Evolutionary conservation across 2,888 invertebrate species (phyloP).

Genomic region (Pseudococcus jackbeardsleyi): DNA sequence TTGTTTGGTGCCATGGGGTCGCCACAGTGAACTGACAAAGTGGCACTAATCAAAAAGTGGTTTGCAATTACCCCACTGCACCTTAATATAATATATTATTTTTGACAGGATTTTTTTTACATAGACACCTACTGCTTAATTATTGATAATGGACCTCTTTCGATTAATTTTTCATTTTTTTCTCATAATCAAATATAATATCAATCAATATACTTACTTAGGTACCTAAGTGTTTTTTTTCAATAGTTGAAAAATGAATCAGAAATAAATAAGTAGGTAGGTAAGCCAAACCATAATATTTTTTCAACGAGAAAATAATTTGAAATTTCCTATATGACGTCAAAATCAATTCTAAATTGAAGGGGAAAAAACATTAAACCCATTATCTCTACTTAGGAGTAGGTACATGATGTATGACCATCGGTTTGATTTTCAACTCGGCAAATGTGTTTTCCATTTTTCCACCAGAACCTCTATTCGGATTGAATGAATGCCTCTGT

Average conservation of each 20-base stretch:
- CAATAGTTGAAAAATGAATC: no score
- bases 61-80: no score
- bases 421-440: slow-evolving; percentile 5
- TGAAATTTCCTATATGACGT: not conserved
- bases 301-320: slow-evolving; percentile 14
- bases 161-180: no score
- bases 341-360: slow-evolving; percentile 9
- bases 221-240: no score
- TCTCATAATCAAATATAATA: not conserved
- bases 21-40: no score
- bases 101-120: no score
- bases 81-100: no score
- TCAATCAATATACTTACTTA: not conserved
- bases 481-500: slow-evolving; percentile 6
- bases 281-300: not conserved
- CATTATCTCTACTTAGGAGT: not conserved
- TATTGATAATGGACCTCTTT: not conserved
- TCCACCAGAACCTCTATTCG: not conserved
- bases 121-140: not conserved
- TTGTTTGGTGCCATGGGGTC: no score
- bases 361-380: not conserved
- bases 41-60: no score
- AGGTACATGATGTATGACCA: not conserved
- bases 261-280: not conserved
- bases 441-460: slow-evolving; percentile 1